Evolutionary conservation across 2,888 invertebrate genomes (phyloP), one percentile per base, ranked within the genome.

Genomic region (Lepetodrilus schrolli): DNA sequence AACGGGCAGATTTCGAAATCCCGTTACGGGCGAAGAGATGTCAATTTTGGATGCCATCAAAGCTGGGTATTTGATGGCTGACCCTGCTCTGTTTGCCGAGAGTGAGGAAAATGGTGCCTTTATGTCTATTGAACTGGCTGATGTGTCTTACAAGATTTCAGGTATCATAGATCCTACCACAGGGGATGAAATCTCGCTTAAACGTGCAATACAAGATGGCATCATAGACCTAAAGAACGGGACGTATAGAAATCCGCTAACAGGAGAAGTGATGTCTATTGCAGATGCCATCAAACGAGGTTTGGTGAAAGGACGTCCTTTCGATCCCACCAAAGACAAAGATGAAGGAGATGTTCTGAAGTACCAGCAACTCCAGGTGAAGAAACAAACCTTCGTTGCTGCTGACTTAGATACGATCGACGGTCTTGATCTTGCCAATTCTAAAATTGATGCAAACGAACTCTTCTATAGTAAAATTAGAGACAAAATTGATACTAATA

Each of bases 21-120:
- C 87, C 13, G 79, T 86, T 0, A 87, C 88, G 0, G 84, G 84
- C 1, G 86, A 87, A 66, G 80, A 84, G 69, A 79, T 88, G 7
- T 94, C 95, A 0, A 92, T 96, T 2, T 92, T 93, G 84, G 94
- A 96, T 87, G 96, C 96, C 5, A 91, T 96, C 2, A 92, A 93
- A 73, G 92, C 92, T 74, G 95, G 95, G n/a, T 89, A 89, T 30
- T 92, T 96, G 78, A 82, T 84, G 17, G 84, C 83, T 21, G 86
- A 86, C 71, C 77, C 84, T 0, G 72, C 82, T 0, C 58, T 83
- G 34, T 70, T 74, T 10, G 70, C 81, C 0, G 81, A 81, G 47
- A 79, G 79, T 7, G 78, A 81, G 49, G 84, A 83, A 68, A 79
- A 80, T 58, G 83, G 82, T 30, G 80, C 80, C 75, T 85, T 75